These are phyloP conservation scores for Cosmia pyralina DNA, from an alignment of 2,888 invertebrate genomes.

Conservation along the genomic window DNA sequence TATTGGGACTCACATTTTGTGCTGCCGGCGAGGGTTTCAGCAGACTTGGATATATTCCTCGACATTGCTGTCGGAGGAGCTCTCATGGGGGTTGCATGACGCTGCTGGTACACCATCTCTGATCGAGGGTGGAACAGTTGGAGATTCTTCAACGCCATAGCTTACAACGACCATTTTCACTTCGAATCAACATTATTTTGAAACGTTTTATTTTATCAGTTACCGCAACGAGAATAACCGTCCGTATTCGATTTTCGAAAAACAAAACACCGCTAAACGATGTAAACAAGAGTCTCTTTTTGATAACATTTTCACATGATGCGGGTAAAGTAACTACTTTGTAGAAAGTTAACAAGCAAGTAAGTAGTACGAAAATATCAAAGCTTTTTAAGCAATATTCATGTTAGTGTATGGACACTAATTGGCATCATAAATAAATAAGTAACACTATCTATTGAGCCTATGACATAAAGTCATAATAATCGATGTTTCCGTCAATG, in stretches of 20 bases:
- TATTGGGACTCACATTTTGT: slow-evolving; percentile 68
- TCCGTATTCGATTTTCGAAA: slow-evolving; percentile 37
- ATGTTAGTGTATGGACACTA: slow-evolving; percentile 29
- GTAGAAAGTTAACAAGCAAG: slow-evolving; percentile 46
- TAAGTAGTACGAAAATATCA: slow-evolving; percentile 14
- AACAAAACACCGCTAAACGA: slow-evolving; percentile 28
- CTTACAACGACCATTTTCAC: slow-evolving; percentile 60
- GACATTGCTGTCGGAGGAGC: slow-evolving; percentile 83
- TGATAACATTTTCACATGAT: slow-evolving; percentile 65
- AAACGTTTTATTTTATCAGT: slow-evolving; percentile 33
- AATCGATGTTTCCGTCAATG: slow-evolving; percentile 71
- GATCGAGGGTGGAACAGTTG: slow-evolving; percentile 81
- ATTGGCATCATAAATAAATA: slow-evolving; percentile 54
- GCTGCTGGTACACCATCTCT: slow-evolving; percentile 81
- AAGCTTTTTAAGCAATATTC: slow-evolving; percentile 1
- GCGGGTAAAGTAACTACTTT: slow-evolving; percentile 56
- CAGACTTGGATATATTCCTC: slow-evolving; percentile 83
- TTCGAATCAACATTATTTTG: slow-evolving; percentile 36
- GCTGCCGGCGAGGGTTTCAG: slow-evolving; percentile 82
- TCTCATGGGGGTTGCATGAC: slow-evolving; percentile 83
- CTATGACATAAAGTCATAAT: slow-evolving; percentile 65
- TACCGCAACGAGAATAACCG: slow-evolving; percentile 26
- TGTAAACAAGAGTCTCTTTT: slow-evolving; percentile 52
- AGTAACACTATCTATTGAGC: slow-evolving; percentile 49
- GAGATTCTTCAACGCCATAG: slow-evolving; percentile 85